Evolutionary conservation across 2,797 vertebrate species (phyloP).

Genomic region (Sandelia bainsii): DNA sequence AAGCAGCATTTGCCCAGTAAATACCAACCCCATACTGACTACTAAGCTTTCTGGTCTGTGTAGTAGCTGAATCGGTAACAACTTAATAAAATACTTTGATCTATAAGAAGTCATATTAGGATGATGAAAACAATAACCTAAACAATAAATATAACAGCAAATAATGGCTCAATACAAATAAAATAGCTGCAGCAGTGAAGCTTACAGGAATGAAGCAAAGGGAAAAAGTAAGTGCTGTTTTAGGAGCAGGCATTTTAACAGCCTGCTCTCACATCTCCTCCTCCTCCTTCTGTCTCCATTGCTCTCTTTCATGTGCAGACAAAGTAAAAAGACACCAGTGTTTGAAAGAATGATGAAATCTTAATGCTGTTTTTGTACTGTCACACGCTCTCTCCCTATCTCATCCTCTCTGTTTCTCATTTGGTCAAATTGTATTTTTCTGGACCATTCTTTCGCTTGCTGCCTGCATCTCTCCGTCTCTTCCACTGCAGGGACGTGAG

Average conservation of each 20-base stretch:
- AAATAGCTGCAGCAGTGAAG: background rate
- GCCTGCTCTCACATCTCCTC: slow-evolving; percentile 35
- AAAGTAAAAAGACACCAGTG: slow-evolving; percentile 51
- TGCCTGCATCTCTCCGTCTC: slow-evolving; percentile 38
- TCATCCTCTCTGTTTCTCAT: slow-evolving; percentile 25
- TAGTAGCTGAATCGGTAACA: background rate
- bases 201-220: slow-evolving; percentile 9
- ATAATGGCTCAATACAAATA: background rate
- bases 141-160: background rate
- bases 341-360: slow-evolving; percentile 69
- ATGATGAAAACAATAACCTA: background rate
- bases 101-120: background rate
- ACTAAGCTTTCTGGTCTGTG: background rate
- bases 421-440: slow-evolving; percentile 36
- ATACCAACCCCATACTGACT: too few species aligned
- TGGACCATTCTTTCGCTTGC: slow-evolving; percentile 34
- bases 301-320: slow-evolving; percentile 57
- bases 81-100: background rate
- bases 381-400: slow-evolving; percentile 35
- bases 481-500: slow-evolving; percentile 50
- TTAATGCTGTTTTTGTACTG: slow-evolving; percentile 58
- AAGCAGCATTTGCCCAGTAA: background rate
- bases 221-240: slow-evolving; percentile 13
- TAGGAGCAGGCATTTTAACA: slow-evolving; percentile 13
- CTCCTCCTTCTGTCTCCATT: slow-evolving; percentile 30